Evolutionary conservation across 2,888 invertebrate genomes (phyloP), one percentile per base, ranked within the genome.

Genomic region (Caradrina clavipalpis): DNA sequence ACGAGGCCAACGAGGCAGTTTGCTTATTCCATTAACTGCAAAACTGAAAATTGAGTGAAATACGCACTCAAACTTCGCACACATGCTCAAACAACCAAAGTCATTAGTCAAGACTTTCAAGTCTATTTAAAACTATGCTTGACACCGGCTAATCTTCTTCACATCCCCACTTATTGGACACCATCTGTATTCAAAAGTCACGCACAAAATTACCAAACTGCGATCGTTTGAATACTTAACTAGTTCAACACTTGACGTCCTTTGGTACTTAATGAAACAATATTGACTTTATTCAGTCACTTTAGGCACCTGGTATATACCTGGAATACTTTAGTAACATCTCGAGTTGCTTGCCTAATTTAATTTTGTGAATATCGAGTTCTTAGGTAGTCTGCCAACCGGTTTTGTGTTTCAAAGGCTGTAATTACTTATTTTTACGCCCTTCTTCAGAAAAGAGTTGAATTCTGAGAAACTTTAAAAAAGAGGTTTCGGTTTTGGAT

Each of bases 341-440:
- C 71, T 61, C 21, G 26, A 74, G 65, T 64, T 64, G 49, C 47
- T 66, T 56, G 17, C 39, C 56, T 42, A 63, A 77, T 66, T 80
- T 73, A 73, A 82, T 69, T 76, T 82, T 69, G 31, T 15, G 49
- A 69, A 76, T 62, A 83, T 77, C 60, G 59, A 70, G 54, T 76
- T 82, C 68, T 58, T 39, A 47, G 59, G 68, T 68, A 21, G 59
- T 45, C 60, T 64, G 51, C 66, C 47, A 55, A 73, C 17, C 21
- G 67, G 69, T 73, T 69, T 81, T 35, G 56, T 63, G 67, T 81
- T 70, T 54, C 58, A 17, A 64, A 69, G 11, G 65, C 62, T 49
- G 64, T 78, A 78, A 78, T 80, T 82, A 80, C 65, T 78, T 78
- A 69, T 70, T 78, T 73, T 78, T 51, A 57, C 53, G 54, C 59